These are phyloP conservation scores for Ennomos fuscantarius DNA, from an alignment of 2,888 invertebrate genomes.

Conservation along the genomic window DNA sequence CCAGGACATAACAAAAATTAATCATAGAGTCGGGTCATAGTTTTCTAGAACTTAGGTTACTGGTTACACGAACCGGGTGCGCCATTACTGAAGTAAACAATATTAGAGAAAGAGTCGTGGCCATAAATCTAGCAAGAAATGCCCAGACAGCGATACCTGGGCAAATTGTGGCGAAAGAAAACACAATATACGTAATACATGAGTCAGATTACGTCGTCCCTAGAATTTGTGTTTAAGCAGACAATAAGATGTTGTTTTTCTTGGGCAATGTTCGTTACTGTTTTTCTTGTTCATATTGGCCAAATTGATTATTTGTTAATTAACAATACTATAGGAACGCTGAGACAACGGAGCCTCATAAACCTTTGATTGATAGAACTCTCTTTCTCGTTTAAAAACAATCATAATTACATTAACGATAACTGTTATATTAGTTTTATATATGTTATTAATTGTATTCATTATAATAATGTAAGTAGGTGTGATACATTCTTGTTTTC, in stretches of 20 bases:
- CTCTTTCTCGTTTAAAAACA: no score
- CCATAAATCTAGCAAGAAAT: constrained; percentile 74
- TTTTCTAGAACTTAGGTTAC: constrained; percentile 11
- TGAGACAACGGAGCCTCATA: no score
- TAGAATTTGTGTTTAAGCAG: constrained; percentile 47
- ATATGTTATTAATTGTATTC: no score
- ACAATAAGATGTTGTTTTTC: constrained; percentile 33
- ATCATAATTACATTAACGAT: no score
- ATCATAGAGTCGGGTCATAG: no score
- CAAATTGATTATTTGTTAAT: no score
- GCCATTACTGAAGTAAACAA: constrained; percentile 75
- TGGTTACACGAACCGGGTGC: constrained; percentile 39
- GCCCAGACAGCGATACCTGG: constrained; percentile 61
- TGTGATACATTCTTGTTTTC: no score
- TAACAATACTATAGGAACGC: no score
- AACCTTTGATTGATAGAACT: no score
- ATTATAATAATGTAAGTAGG: no score
- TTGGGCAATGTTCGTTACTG: constrained; percentile 7
- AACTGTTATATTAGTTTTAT: no score
- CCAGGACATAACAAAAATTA: no score
- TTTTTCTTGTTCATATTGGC: neutral
- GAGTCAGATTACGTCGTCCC: constrained; percentile 62
- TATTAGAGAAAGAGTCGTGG: constrained; percentile 74
- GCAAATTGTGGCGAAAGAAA: constrained; percentile 70
- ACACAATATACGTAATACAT: constrained; percentile 63